Percentiles rank a stretch among this genome's conserved stretches.
Evolutionary conservation across 2,888 invertebrate species (phyloP).

Genomic region (Pelosia muscerda): DNA sequence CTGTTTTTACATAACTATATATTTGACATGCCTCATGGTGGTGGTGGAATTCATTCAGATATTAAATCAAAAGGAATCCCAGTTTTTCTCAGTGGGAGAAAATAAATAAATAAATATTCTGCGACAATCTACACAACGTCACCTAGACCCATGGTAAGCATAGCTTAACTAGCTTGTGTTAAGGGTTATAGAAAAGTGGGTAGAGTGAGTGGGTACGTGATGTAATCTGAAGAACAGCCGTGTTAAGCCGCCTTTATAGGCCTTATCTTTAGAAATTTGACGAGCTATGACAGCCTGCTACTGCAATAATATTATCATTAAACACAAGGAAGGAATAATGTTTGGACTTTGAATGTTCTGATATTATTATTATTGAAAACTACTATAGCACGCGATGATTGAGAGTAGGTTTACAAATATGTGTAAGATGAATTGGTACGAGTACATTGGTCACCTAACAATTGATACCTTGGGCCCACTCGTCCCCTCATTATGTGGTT

Average conservation of each 20-base stretch:
- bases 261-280: neutral
- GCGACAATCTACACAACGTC: too few species aligned
- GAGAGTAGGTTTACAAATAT: neutral
- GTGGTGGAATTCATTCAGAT: too few species aligned
- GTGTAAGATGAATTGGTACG: neutral
- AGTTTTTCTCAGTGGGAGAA: too few species aligned
- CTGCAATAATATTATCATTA: conserved; percentile 7
- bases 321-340: neutral
- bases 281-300: neutral
- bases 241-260: neutral
- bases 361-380: conserved; percentile 5
- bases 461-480: too few species aligned
- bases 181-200: too few species aligned
- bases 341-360: conserved; percentile 3
- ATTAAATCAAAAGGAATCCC: too few species aligned
- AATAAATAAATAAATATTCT: too few species aligned
- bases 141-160: too few species aligned
- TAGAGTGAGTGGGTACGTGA: too few species aligned
- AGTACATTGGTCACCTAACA: neutral
- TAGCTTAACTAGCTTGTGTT: too few species aligned
- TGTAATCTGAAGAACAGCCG: too few species aligned
- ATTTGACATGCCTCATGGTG: neutral
- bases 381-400: neutral
- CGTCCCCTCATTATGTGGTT: too few species aligned
- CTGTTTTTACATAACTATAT: neutral